A percentile compares a stretch with the other conserved stretches of the same genome.
Conservation (phyloP, 1,140 invertebrate species). For the Capitella teleta region DNA sequence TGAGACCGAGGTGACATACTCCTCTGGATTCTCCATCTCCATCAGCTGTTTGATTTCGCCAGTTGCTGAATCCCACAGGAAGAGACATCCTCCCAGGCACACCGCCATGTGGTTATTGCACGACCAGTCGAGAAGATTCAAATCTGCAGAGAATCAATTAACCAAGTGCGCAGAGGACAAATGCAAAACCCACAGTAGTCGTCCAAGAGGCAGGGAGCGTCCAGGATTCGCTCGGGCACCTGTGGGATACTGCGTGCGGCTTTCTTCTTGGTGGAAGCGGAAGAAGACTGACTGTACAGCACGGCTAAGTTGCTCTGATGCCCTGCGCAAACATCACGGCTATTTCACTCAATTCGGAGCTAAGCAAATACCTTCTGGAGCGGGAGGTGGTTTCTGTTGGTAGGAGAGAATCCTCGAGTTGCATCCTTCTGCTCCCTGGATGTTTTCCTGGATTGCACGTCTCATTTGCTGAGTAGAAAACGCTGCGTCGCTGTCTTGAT, state of each 20-base stretch:
- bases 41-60: conserved; percentile 75
- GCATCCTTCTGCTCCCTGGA: conserved; percentile 47
- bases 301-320: conserved; percentile 80
- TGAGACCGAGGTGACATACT: conserved; percentile 74
- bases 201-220: conserved; percentile 92
- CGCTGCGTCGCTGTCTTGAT: conserved; percentile 21
- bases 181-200: conserved; percentile 74
- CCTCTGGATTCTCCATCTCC: conserved; percentile 57
- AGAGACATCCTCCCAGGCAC: conserved; percentile 72
- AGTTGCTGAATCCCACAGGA: conserved; percentile 87
- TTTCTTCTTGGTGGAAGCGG: conserved; percentile 57
- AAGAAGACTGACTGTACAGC: conserved; percentile 72
- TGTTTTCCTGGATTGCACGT: conserved; percentile 37
- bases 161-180: background rate
- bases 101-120: conserved; percentile 84
- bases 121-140: conserved; percentile 95
- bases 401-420: conserved; percentile 64
- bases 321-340: too few species aligned
- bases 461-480: conserved; percentile 20
- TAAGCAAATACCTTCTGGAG: conserved; percentile 60
- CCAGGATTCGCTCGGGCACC: conserved; percentile 83
- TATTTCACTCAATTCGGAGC: too few species aligned
- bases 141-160: conserved; percentile 48
- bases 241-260: conserved; percentile 77
- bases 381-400: conserved; percentile 72